Evolutionary conservation across 2,888 invertebrate genomes (phyloP).

Genomic region (Drosophila helvetica): DNA sequence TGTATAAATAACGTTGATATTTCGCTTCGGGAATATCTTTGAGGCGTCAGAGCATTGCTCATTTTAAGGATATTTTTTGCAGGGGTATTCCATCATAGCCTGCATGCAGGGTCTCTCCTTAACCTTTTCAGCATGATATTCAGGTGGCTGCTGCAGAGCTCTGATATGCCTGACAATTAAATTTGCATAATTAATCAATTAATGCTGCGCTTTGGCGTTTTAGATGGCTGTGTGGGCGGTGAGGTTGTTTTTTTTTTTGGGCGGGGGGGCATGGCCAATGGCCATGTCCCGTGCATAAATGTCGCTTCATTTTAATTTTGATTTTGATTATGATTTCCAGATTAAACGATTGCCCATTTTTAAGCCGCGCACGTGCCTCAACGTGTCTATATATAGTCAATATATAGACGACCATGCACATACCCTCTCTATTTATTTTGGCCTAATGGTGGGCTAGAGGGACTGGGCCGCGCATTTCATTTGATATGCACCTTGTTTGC

Average conservation of each 20-base stretch:
- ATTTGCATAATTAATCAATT: conserved; percentile 76
- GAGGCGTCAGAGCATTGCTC: no score
- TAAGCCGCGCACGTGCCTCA: conserved; percentile 69
- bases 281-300: conserved; percentile 70
- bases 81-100: no score
- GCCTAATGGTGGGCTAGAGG: neutral
- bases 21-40: no score
- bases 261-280: neutral
- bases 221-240: neutral
- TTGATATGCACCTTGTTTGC: conserved; percentile 68
- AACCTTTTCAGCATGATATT: neutral
- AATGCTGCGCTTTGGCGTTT: conserved; percentile 56
- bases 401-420: conserved; percentile 7
- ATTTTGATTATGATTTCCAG: conserved; percentile 38
- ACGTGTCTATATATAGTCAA: conserved; percentile 54
- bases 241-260: conserved; percentile 1
- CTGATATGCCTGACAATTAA: conserved; percentile 39
- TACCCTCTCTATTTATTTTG: neutral
- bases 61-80: no score
- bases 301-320: conserved; percentile 50
- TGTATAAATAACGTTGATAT: no score
- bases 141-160: neutral
- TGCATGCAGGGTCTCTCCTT: neutral
- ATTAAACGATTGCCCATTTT: conserved; percentile 43
- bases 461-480: conserved; percentile 53